Evolutionary conservation across 2,888 invertebrate genomes (phyloP), one percentile per base, ranked within the genome.

Genomic region (Xestobium rufovillosum): DNA sequence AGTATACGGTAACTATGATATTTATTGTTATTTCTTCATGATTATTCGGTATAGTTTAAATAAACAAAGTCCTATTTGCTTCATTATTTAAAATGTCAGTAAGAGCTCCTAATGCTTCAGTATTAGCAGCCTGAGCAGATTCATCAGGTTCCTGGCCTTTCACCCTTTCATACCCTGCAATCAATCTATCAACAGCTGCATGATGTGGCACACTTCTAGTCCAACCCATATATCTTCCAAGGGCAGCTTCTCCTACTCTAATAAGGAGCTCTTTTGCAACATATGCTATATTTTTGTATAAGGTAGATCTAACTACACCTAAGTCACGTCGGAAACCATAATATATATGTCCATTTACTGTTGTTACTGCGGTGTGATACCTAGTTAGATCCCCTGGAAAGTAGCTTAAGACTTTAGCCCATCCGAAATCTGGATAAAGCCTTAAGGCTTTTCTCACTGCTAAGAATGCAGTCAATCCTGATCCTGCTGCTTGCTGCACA

Each of bases 291-390:
- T 23, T 23, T n/a, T 23, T 23, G 23, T 23, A 23, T 23, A 9
- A 9, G 23, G 23, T 23, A n/a, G 23, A 23, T n/a, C 8, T n/a
- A 9, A n/a, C 23, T 23, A n/a, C 23, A 9, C 23, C 23, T n/a
- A 23, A 9, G 23, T 23, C 23, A 8, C n/a, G 8, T 8, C 23
- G 23, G 23, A 9, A 23, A 9, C 23, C 23, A n/a, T 23, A 23
- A n/a, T 23, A 23, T 23, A n/a, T n/a, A 23, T 23, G 8, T 23
- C 23, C 23, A 23, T 23, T 23, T n/a, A 23, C 23, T n/a, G n/a
- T 9, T 23, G 23, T n/a, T 23, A 23, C 8, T 9, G 23, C 23
- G 23, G 23, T n/a, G 8, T 23, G 23, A 23, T 23, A 23, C 8
- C n/a, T 23, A 8, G n/a, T n/a, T 8, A 8, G n/a, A n/a, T 23